phyloP scores from a whole-genome alignment of 2,888 invertebrate genomes.

The Alloplasta piceator region DNA sequence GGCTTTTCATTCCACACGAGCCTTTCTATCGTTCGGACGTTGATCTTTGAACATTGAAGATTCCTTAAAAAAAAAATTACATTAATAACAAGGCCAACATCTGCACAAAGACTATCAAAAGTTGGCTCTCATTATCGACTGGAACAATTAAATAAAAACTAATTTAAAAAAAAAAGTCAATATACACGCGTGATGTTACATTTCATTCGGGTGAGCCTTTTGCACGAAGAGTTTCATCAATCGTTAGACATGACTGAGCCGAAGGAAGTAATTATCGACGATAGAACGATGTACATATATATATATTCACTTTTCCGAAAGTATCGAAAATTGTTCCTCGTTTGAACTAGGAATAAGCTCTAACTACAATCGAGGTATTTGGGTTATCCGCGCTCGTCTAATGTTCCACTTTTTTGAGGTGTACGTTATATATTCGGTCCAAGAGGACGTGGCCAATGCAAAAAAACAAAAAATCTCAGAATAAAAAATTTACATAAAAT shows the following conservation, averaged over 20 bases:
- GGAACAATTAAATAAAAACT: slow-evolving; percentile 32
- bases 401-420: slow-evolving; percentile 28
- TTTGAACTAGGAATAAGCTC: slow-evolving; percentile 39
- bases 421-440: slow-evolving; percentile 33
- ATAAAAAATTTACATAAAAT: neutral
- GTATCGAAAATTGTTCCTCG: slow-evolving; percentile 43
- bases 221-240: slow-evolving; percentile 34
- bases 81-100: slow-evolving; percentile 31
- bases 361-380: slow-evolving; percentile 61
- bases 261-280: neutral
- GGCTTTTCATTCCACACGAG: neutral
- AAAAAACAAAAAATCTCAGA: neutral
- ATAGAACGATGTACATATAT: neutral
- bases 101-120: slow-evolving; percentile 47
- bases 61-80: neutral
- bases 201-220: slow-evolving; percentile 48
- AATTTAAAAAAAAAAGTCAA: slow-evolving; percentile 31
- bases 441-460: slow-evolving; percentile 52
- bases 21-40: neutral
- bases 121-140: slow-evolving; percentile 25
- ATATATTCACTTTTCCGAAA: slow-evolving; percentile 27
- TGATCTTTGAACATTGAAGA: slow-evolving; percentile 10
- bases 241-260: neutral
- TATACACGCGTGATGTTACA: slow-evolving; percentile 55
- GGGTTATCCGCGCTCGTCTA: slow-evolving; percentile 57